Percentiles rank a stretch among this genome's conserved stretches.
These are phyloP conservation scores for Diaprepes abbreviatus DNA, from an alignment of 2,888 invertebrate species.

Conservation along the genomic window DNA sequence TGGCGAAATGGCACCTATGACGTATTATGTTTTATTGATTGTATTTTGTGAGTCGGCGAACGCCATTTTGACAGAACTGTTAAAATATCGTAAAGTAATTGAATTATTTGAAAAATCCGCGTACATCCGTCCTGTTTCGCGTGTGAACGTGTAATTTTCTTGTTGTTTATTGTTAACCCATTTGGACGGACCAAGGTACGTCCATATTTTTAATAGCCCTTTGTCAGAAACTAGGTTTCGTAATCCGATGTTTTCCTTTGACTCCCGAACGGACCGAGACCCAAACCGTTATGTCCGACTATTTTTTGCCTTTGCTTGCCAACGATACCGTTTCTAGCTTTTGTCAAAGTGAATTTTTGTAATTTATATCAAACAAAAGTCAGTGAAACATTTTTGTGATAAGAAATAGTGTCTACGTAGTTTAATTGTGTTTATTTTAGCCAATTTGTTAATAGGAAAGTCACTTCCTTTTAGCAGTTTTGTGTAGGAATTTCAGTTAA, in stretches of 20 bases:
- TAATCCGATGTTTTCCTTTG: conserved; percentile 64
- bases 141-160: conserved; percentile 65
- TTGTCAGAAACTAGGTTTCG: conserved; percentile 57
- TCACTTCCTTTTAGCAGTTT: conserved; percentile 28
- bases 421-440: conserved; percentile 33
- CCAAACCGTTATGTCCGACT: conserved; percentile 60
- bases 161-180: conserved; percentile 72
- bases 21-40: conserved; percentile 44
- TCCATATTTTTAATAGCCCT: conserved; percentile 58
- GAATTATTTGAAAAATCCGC: conserved; percentile 65
- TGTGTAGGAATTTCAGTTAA: conserved; percentile 21
- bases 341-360: conserved; percentile 10
- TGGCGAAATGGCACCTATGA: conserved; percentile 19
- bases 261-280: conserved; percentile 53
- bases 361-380: not conserved
- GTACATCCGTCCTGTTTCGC: conserved; percentile 67
- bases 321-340: conserved; percentile 25
- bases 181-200: conserved; percentile 87
- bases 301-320: conserved; percentile 40
- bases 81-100: conserved; percentile 63
- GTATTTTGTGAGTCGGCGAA: conserved; percentile 64
- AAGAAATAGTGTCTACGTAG: conserved; percentile 24
- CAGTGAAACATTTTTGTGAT: conserved; percentile 9
- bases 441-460: conserved; percentile 23
- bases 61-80: conserved; percentile 69